Conservation (phyloP, 1,140 invertebrate genomes). For the Drosophila watanabei region DNA sequence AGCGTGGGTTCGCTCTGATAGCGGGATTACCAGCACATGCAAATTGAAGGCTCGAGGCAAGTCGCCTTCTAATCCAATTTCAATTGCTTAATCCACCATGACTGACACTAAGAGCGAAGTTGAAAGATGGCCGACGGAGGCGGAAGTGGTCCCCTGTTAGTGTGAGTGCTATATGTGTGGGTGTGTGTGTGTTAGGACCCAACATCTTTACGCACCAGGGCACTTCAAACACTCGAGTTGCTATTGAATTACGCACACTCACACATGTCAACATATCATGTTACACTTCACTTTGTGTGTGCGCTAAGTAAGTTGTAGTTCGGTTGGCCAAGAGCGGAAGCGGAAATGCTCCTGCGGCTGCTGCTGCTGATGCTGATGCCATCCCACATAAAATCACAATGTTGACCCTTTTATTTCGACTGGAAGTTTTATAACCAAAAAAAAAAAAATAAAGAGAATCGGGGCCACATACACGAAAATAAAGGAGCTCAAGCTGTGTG, state of each 20-base stretch:
- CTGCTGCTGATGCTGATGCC: background rate
- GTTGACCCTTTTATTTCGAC: slow-evolving; percentile 73
- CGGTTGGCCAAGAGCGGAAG: slow-evolving; percentile 23
- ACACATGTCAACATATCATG: slow-evolving; percentile 67
- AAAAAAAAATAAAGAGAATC: slow-evolving; percentile 9
- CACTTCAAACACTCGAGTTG: slow-evolving; percentile 48
- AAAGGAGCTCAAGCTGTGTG: slow-evolving; percentile 49
- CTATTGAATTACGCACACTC: slow-evolving; percentile 67
- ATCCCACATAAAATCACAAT: slow-evolving; percentile 56
- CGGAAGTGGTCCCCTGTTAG: slow-evolving; percentile 1
- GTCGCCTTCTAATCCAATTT: slow-evolving; percentile 62
- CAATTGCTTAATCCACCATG: slow-evolving; percentile 73
- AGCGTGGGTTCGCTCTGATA: slow-evolving; percentile 43
- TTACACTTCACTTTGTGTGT: slow-evolving; percentile 69
- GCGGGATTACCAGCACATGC: slow-evolving; percentile 49
- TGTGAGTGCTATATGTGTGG: background rate
- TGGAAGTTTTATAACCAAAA: slow-evolving; percentile 54
- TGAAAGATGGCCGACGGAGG: slow-evolving; percentile 48
- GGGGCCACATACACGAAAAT: slow-evolving; percentile 24
- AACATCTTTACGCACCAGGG: slow-evolving; percentile 60
- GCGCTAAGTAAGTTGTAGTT: slow-evolving; percentile 63
- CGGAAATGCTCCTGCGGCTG: slow-evolving; percentile 18
- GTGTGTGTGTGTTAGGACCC: slow-evolving; percentile 12
- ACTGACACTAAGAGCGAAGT: slow-evolving; percentile 58
- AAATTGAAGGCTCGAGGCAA: slow-evolving; percentile 39